Percentiles rank a stretch among this genome's conserved stretches.
These are phyloP conservation scores for Calonectris borealis DNA, from an alignment of 2,113 vertebrate genomes.

Conservation along the genomic window DNA sequence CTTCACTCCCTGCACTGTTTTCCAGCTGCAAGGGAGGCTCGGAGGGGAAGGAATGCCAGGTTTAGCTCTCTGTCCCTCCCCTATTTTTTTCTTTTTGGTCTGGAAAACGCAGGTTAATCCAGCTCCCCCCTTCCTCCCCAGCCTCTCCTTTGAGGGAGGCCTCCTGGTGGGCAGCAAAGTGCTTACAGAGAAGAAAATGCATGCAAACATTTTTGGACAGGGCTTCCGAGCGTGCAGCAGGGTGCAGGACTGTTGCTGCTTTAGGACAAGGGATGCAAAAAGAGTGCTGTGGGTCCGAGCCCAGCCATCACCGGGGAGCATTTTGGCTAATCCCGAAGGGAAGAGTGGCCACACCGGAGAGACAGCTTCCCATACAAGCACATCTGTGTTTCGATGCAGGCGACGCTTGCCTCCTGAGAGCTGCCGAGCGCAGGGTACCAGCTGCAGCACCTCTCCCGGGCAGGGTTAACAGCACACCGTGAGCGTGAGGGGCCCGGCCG, in stretches of 20 bases:
- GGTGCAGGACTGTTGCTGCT: not conserved
- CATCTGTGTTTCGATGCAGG: not conserved
- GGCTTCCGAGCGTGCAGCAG: accelerated
- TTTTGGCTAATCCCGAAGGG: not conserved
- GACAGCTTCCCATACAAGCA: accelerated
- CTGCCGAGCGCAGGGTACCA: accelerated
- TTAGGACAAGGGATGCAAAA: not conserved
- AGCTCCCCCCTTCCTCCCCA: not conserved
- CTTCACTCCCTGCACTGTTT: not conserved
- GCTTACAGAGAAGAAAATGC: not conserved
- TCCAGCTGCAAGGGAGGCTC: not conserved
- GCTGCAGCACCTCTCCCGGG: accelerated
- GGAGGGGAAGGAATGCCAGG: accelerated
- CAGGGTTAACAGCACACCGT: accelerated
- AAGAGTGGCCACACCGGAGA: accelerated
- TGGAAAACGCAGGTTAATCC: not conserved
- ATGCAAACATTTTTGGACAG: not conserved
- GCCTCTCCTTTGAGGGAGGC: not conserved
- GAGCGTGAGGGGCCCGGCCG: accelerated
- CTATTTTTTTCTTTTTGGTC: not conserved
- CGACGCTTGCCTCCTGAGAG: accelerated
- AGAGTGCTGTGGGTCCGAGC: accelerated
- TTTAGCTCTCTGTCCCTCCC: not conserved
- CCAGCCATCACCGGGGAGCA: accelerated
- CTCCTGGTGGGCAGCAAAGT: not conserved